These are phyloP conservation scores for Spongilla lacustris DNA, from an alignment of 37 sponge, comb jelly and placozoan species.

Conservation along the genomic window DNA sequence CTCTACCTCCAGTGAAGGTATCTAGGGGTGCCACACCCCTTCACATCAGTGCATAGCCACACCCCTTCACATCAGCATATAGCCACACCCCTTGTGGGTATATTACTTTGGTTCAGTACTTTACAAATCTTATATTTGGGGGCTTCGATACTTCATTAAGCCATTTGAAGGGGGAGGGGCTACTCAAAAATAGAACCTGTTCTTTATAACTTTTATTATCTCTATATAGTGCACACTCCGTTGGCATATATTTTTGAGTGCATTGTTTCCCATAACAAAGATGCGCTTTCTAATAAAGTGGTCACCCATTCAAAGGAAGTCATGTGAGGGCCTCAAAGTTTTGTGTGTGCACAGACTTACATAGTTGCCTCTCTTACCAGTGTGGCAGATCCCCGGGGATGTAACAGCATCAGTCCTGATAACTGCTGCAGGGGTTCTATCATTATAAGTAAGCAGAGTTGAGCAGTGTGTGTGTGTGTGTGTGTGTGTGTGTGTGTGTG, in stretches of 20 bases:
- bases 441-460: constrained; percentile 53
- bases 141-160: too few species aligned
- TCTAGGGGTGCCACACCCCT: not conserved
- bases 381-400: constrained; percentile 6
- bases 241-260: constrained; percentile 77
- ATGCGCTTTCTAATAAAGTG: constrained; percentile 41
- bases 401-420: constrained; percentile 72
- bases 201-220: not conserved
- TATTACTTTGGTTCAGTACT: too few species aligned
- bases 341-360: not conserved
- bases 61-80: too few species aligned
- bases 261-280: constrained; percentile 47
- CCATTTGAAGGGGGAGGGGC: too few species aligned
- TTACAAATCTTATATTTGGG: too few species aligned
- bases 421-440: constrained; percentile 69
- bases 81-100: too few species aligned
- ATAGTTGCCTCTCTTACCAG: not conserved
- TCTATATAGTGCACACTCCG: constrained; percentile 20
- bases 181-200: too few species aligned
- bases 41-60: not conserved
- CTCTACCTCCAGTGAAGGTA: not conserved
- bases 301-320: constrained; percentile 40
- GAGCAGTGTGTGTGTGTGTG: too few species aligned
- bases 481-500: not conserved
- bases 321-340: constrained; percentile 8